Evolutionary conservation across 2,888 invertebrate species (phyloP), one percentile per base, ranked within the genome.

Genomic region (Philereme vetulata): DNA sequence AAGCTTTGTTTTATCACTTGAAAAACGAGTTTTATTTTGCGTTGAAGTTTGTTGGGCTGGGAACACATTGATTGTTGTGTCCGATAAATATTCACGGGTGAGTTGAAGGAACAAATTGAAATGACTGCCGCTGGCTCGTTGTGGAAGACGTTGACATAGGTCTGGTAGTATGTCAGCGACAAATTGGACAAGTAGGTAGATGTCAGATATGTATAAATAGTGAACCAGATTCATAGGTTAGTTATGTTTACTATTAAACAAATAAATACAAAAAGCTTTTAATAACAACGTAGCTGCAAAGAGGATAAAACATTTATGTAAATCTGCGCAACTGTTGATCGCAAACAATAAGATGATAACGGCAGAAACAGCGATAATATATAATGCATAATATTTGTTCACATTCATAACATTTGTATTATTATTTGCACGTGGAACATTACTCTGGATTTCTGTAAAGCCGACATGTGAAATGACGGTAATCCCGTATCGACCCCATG

Each of bases 391-490:
- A 40, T 8, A 36, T 45, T 51, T 38, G 9, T 49, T 42, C 33
- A 55, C 51, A 54, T 21, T 44, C 44, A 44, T 35, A 36, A 48
- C 11, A 57, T 54, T 60, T 35, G 44, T 62, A 46, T 51, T 58
- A 55, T 50, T 66, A 78, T 81, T 82, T 80, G 79, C 74, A 75
- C 76, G 74, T 70, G 74, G 74, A 74, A 78, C 72, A 76, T 82
- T 77, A 78, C 78, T 79, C 74, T 77, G 78, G 77, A 76, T 81
- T 77, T 72, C 61, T 67, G 67, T 80, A 86, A 69, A 89, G 84
- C 85, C 75, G 89, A 86, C 88, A 72, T 76, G 77, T 83, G 82
- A 86, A 84, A 83, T 80, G 84, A 72, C 80, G 75, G 75, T 86
- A 83, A 86, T 84, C 84, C 82, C 71, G 78, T 85, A 82, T 84